Conservation (phyloP, 2,797 vertebrate species). For the Todus mexicanus region DNA sequence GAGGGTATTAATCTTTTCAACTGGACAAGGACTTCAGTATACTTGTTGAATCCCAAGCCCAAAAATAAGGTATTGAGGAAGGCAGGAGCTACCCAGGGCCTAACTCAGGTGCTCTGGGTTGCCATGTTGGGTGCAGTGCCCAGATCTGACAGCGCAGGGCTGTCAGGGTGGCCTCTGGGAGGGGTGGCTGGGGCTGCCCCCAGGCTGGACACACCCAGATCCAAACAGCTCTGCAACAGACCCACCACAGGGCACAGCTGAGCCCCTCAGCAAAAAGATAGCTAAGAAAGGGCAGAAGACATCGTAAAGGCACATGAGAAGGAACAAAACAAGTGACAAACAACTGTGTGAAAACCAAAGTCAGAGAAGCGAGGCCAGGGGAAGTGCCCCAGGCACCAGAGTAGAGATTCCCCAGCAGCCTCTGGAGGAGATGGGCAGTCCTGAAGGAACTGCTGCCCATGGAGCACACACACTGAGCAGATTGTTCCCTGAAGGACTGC, state of each 20-base stretch:
- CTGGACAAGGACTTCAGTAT: neutral
- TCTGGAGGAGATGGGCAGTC: neutral
- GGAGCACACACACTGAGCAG: neutral
- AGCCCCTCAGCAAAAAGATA: neutral
- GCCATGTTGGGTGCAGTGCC: neutral
- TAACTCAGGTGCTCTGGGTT: neutral
- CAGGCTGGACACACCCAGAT: neutral
- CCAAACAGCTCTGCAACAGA: fast-evolving
- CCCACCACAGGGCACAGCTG: neutral
- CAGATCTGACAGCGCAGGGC: neutral
- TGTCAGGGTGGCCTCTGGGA: neutral
- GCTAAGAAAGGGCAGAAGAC: neutral
- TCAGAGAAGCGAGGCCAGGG: neutral
- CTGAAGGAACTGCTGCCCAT: neutral
- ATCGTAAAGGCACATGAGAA: neutral
- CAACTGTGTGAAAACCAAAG: neutral
- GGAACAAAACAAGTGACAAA: neutral
- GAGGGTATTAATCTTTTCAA: neutral
- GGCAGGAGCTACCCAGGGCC: neutral
- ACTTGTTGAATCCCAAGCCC: neutral
- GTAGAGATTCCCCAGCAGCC: neutral
- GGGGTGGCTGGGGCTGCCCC: neutral
- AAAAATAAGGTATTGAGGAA: neutral
- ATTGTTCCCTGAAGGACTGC: neutral
- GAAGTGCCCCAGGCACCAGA: neutral